phyloP scores from a whole-genome alignment of 2,888 invertebrate species.

The Caenorhabditis sp. region DNA sequence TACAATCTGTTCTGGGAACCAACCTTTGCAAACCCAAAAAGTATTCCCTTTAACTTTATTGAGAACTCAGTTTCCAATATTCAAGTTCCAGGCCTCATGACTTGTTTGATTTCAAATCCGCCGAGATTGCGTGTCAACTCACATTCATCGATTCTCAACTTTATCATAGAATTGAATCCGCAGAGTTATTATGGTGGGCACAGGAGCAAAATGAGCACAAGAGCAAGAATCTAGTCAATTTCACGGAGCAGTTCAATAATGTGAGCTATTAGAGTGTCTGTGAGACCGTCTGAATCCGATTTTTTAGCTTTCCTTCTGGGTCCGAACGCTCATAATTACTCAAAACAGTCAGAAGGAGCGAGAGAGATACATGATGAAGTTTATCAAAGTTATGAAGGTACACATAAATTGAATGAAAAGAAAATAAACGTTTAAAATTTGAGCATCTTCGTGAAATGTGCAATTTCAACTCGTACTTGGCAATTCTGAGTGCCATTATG shows the following conservation, averaged over 20 bases:
- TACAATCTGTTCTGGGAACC: conserved; percentile 51
- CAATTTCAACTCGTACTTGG: conserved; percentile 98
- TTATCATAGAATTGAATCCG: conserved; percentile 95
- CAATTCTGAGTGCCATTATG: conserved; percentile 95
- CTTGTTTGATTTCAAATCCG: conserved; percentile 89
- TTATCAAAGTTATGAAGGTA: conserved; percentile 97
- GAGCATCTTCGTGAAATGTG: conserved; percentile 94
- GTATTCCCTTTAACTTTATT: neutral
- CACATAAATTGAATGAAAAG: too few species aligned
- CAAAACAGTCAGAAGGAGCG: conserved; percentile 95
- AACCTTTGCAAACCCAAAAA: conserved; percentile 61
- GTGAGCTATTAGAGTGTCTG: conserved; percentile 35
- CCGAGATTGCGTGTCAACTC: conserved; percentile 98
- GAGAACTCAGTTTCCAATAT: too few species aligned
- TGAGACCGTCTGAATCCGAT: neutral
- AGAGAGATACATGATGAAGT: conserved; percentile 89
- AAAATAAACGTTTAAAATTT: too few species aligned
- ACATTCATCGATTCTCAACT: conserved; percentile 95
- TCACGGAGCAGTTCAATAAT: conserved; percentile 99
- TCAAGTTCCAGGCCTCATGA: conserved; percentile 70
- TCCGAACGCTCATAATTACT: conserved; percentile 93
- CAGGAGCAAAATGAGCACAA: conserved; percentile 97
- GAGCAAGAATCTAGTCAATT: conserved; percentile 95
- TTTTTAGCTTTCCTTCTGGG: conserved; percentile 85
- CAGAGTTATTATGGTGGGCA: conserved; percentile 97